phyloP scores from a whole-genome alignment of 2,888 invertebrate species.

The Archaeoteleia sp. region DNA sequence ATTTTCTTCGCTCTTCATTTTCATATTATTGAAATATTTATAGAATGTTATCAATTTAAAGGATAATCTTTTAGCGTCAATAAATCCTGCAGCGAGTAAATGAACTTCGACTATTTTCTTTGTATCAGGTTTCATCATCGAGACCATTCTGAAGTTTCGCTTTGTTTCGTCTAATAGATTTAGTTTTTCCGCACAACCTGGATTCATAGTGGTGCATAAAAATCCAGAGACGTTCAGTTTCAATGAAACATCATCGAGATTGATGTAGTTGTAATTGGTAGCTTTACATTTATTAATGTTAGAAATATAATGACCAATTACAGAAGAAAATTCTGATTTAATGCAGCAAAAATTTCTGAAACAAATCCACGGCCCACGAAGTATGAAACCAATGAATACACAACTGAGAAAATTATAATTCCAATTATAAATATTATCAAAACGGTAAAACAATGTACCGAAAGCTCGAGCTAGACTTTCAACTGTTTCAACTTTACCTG shows the following conservation, averaged over 20 bases:
- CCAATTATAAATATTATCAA: conserved; percentile 77
- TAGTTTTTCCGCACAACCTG: conserved; percentile 69
- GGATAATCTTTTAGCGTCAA: conserved; percentile 76
- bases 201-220: conserved; percentile 79
- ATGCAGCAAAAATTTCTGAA: conserved; percentile 79
- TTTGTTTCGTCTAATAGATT: conserved; percentile 79
- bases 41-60: conserved; percentile 77
- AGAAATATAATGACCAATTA: conserved; percentile 77
- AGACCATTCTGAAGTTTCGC: conserved; percentile 78
- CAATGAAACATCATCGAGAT: conserved; percentile 78
- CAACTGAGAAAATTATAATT: conserved; percentile 78
- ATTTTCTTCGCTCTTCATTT: conserved; percentile 76
- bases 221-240: conserved; percentile 79
- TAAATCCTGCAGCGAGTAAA: conserved; percentile 78
- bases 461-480: conserved; percentile 78
- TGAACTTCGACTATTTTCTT: conserved; percentile 78
- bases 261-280: conserved; percentile 70
- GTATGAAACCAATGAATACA: conserved; percentile 77
- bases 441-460: conserved; percentile 78
- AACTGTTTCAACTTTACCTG: conserved; percentile 77
- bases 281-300: conserved; percentile 75
- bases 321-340: conserved; percentile 77
- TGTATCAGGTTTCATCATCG: conserved; percentile 79
- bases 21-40: conserved; percentile 76
- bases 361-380: conserved; percentile 79